Evolutionary conservation across 2,888 invertebrate species (phyloP), one percentile per base, ranked within the genome.

Genomic region (Pogonocherus hispidulus): DNA sequence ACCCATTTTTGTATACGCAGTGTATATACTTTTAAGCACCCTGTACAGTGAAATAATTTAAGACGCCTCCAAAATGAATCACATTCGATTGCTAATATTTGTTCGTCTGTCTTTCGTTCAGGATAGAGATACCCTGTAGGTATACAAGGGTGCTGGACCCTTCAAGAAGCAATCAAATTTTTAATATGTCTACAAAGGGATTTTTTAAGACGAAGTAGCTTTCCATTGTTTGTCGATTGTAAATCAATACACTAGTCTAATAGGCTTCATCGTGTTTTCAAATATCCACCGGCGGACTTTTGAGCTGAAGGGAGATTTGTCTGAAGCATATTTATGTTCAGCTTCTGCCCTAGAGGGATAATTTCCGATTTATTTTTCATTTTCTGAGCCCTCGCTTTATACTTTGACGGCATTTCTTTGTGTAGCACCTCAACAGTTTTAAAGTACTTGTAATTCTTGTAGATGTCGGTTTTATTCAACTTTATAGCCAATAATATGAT

Each of bases 231-330:
- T 69, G 66, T 66, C 69, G 57, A 63, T 63, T 66, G 62, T 56
- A 62, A 55, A 66, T 69, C 69, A 69, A 69, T 69, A 69, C 60
- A 65, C 60, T 14, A 62, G 51, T 49, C 22, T 69, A 69, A 69
- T 69, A 52, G 69, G 57, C 56, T 69, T 69, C 63, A 69, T 69
- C 65, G 65, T 69, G 66, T 69, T 69, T 69, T 65, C 66, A 69
- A 69, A 69, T 69, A 69, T 69, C 69, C 69, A 66, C 63, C 27
- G 66, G 69, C 69, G 62, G 66, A 69, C 66, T 56, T 69, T 64
- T 63, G 66, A 57, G 62, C 51, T 37, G 66, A 62, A 64, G 66
- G 63, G 60, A 57, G 69, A 69, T 69, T 66, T 69, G 69, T 69
- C 69, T 69, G 69, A 52, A 66, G 57, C 66, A 52, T 66, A 69